Evolutionary conservation across 2,888 invertebrate genomes (phyloP).

Genomic region (Herminia tarsipennalis): DNA sequence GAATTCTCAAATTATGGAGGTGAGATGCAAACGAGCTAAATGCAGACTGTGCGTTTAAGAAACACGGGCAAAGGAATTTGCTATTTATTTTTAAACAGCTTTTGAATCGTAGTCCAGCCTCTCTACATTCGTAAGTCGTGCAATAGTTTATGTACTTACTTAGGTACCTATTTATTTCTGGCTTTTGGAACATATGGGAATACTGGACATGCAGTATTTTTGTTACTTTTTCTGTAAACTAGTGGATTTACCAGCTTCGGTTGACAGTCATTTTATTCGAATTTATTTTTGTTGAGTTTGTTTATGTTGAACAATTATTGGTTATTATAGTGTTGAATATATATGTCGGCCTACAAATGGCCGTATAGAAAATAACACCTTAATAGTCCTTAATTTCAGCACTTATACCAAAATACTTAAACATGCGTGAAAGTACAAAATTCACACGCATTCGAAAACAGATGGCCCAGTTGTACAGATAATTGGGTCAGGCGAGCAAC

Average conservation of each 20-base stretch:
- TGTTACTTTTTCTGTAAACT: no score
- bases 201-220: no score
- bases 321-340: no score
- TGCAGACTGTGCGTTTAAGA: constrained; percentile 43
- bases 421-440: constrained; percentile 68
- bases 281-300: no score
- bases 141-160: constrained; percentile 12
- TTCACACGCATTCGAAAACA: constrained; percentile 77
- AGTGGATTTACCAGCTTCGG: no score
- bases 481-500: constrained; percentile 84
- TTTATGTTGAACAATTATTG: no score
- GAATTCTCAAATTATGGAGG: constrained; percentile 47
- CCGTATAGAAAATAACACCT: background rate
- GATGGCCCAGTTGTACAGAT: constrained; percentile 72
- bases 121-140: constrained; percentile 22
- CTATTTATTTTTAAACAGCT: constrained; percentile 40
- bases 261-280: no score
- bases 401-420: constrained; percentile 31
- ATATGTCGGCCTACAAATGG: background rate
- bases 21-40: constrained; percentile 48
- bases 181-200: no score
- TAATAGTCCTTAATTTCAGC: constrained; percentile 23
- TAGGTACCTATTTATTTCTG: no score
- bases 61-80: constrained; percentile 32
- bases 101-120: constrained; percentile 18